Evolutionary conservation across 1,140 invertebrate species (phyloP).

Genomic region (Diachasma alloeum): DNA sequence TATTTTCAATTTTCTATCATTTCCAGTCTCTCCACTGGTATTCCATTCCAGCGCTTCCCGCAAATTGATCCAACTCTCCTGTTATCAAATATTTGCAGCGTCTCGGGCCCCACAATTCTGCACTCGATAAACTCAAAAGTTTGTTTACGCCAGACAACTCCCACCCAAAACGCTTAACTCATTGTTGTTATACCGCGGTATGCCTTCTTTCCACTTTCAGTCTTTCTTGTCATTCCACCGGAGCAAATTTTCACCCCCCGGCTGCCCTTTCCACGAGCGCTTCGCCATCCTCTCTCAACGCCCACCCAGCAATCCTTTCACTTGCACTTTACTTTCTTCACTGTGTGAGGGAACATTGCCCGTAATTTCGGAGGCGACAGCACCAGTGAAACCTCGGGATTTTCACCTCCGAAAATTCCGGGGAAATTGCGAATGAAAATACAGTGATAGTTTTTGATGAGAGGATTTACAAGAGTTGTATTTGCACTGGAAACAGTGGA

Average conservation of each 20-base stretch:
- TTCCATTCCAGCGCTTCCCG: background rate
- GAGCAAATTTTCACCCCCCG: conserved; percentile 15
- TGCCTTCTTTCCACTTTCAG: conserved; percentile 14
- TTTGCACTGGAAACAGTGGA: background rate
- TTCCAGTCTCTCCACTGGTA: background rate
- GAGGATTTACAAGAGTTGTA: background rate
- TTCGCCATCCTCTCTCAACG: conserved; percentile 10
- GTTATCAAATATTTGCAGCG: conserved; percentile 59
- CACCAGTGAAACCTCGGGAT: background rate
- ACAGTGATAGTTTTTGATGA: background rate
- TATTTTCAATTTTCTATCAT: background rate
- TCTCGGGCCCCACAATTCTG: conserved; percentile 45
- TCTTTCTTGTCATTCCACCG: conserved; percentile 35
- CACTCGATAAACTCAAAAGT: conserved; percentile 55
- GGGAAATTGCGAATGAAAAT: background rate
- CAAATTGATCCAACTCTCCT: conserved; percentile 25
- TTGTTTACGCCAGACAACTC: conserved; percentile 49
- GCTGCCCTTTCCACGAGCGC: conserved; percentile 3
- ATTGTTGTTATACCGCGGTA: conserved; percentile 18
- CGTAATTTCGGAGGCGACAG: conserved; percentile 9
- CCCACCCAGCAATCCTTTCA: conserved; percentile 28
- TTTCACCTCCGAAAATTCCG: conserved; percentile 1
- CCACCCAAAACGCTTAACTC: conserved; percentile 36
- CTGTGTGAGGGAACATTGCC: background rate
- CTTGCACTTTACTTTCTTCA: conserved; percentile 14